These are phyloP conservation scores for Sycophaga agraensis DNA, from an alignment of 1,140 invertebrate species.

Conservation along the genomic window DNA sequence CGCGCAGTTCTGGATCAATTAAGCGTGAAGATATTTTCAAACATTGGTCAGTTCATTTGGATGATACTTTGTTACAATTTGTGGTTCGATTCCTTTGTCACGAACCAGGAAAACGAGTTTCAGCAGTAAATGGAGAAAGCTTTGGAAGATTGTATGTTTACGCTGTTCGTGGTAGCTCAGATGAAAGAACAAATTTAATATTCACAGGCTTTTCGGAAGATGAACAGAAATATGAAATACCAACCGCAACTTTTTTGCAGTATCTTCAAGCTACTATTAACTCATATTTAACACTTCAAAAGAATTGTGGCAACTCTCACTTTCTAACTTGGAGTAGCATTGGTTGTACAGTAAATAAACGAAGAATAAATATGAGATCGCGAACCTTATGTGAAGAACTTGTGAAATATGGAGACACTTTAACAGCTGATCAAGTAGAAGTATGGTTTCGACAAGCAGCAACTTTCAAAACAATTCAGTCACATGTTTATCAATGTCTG, in stretches of 20 bases:
- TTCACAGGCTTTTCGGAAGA: constrained; percentile 50
- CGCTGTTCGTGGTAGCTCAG: constrained; percentile 49
- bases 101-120: constrained; percentile 51
- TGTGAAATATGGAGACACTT: constrained; percentile 41
- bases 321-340: constrained; percentile 53
- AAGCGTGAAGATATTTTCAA: constrained; percentile 57
- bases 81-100: constrained; percentile 52
- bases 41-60: constrained; percentile 54
- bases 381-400: constrained; percentile 49
- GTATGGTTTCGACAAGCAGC: constrained; percentile 45
- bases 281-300: constrained; percentile 52
- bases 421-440: constrained; percentile 46
- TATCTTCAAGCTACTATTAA: constrained; percentile 55
- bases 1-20: constrained; percentile 55
- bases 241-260: constrained; percentile 45
- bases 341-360: constrained; percentile 52
- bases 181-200: constrained; percentile 48
- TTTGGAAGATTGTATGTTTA: constrained; percentile 53
- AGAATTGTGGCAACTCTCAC: constrained; percentile 46
- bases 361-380: constrained; percentile 49
- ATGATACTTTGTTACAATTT: constrained; percentile 51
- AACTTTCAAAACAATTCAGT: constrained; percentile 51
- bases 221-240: constrained; percentile 48
- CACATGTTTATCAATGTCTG: constrained; percentile 54
- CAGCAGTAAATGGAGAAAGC: constrained; percentile 52